phyloP scores from a whole-genome alignment of 2,113 vertebrate species.

The Pampusana beccarii region DNA sequence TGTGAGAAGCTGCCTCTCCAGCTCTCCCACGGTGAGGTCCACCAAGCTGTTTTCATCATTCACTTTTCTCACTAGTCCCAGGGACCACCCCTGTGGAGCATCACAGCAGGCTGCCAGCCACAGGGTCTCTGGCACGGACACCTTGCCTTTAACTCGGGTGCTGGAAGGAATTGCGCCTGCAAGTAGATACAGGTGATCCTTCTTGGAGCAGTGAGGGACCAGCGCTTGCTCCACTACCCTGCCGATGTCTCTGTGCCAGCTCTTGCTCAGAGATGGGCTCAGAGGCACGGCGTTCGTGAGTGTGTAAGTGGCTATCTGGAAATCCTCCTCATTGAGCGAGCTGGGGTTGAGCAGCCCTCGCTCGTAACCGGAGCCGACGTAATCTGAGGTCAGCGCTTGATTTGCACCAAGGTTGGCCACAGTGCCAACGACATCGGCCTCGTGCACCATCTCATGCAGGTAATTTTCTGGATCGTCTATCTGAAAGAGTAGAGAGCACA shows the following conservation, averaged over 20 bases:
- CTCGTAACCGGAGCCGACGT: conserved; percentile 66
- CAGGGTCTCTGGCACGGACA: conserved; percentile 69
- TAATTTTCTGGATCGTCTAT: conserved; percentile 74
- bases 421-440: not conserved
- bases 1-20: conserved; percentile 71
- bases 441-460: conserved; percentile 58
- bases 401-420: conserved; percentile 71
- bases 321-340: conserved; percentile 54
- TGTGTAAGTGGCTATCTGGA: conserved; percentile 48
- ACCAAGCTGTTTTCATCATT: conserved; percentile 37
- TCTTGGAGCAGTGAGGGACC: conserved; percentile 68
- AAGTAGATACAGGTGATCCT: conserved; percentile 70
- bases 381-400: conserved; percentile 78
- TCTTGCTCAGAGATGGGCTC: conserved; percentile 62
- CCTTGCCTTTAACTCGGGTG: conserved; percentile 49
- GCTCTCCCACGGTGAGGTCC: conserved; percentile 66
- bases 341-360: conserved; percentile 74
- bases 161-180: conserved; percentile 72
- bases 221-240: conserved; percentile 68
- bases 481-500: conserved; percentile 67
- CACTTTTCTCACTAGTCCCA: conserved; percentile 70
- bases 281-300: conserved; percentile 74
- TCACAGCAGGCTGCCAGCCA: conserved; percentile 82
- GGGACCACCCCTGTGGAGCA: conserved; percentile 67
- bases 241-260: conserved; percentile 71